Evolutionary conservation across 2,888 invertebrate species (phyloP), one percentile per base, ranked within the genome.

Genomic region (Myopa tessellatipennis): DNA sequence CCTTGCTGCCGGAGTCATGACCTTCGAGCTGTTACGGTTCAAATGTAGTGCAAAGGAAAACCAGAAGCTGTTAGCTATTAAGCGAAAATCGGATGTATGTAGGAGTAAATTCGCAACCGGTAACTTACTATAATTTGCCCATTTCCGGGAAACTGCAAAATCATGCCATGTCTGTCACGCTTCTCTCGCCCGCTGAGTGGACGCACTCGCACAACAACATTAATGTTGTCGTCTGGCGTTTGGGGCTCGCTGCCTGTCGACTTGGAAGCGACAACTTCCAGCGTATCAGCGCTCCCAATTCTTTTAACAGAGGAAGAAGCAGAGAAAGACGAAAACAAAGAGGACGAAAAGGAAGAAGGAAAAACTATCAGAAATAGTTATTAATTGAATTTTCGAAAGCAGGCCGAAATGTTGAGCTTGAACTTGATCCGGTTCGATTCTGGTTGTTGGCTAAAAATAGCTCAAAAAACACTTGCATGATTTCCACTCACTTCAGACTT

Each of bases 191-290:
- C 91, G 87, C 92, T 95, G 69, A 96, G 89, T 0, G 97, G 97
- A 26, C 97, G 92, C 0, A 97, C 96, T 87, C 97, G 84, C 80
- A 97, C 94, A 50, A 96, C 96, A 12, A 97, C 97, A 88, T 96
- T 96, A 84, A 96, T 96, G 85, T 95, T 96, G 87, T 96, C 96
- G 84, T 95, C 95, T 40, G 89, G 89, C 36, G 89, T 89, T 26
- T 89, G 87, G 52, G 89, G 89, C 72, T 89, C 88, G 81, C 89
- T 89, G 75, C 87, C 89, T n/a, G 87, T 86, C 6, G 89, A 89
- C 60, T 89, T 89, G 38, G 88, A 87, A 73, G 89, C 89, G 18
- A 89, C 86, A 77, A 89, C 85, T 85, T 89, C 89, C 81, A 88
- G 80, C 1, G 87, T 89, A 80, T 89, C 89, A 18, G 88, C 88